phyloP scores from a whole-genome alignment of 2,797 vertebrate species.

The Champsocephalus gunnari region DNA sequence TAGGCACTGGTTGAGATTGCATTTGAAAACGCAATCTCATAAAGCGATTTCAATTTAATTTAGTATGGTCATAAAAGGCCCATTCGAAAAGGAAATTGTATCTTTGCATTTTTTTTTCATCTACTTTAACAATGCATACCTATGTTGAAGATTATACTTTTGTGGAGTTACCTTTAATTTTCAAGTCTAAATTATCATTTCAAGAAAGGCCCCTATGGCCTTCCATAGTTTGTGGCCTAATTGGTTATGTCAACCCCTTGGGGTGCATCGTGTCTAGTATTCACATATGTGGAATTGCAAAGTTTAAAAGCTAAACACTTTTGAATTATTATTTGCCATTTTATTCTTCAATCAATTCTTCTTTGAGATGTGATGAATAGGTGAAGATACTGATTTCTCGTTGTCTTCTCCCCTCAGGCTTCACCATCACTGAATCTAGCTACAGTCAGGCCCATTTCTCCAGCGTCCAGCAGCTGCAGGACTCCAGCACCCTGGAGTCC shows the following conservation, averaged over 20 bases:
- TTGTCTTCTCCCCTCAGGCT: slow-evolving; percentile 81
- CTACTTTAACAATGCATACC: too few relatives aligned
- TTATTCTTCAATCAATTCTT: not conserved
- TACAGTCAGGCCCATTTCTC: slow-evolving; percentile 91
- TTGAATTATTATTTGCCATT: not conserved
- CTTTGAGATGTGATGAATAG: not conserved
- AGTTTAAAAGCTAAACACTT: not conserved
- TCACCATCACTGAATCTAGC: slow-evolving; percentile 89
- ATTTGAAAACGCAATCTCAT: too few relatives aligned
- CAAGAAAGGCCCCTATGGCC: too few relatives aligned
- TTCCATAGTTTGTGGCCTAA: not conserved
- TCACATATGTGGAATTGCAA: not conserved
- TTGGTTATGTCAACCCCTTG: not conserved
- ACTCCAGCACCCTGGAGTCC: slow-evolving; percentile 98
- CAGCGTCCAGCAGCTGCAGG: slow-evolving; percentile 97
- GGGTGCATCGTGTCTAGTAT: not conserved
- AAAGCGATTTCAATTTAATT: too few relatives aligned
- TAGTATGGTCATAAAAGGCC: too few relatives aligned
- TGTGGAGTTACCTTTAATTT: too few relatives aligned
- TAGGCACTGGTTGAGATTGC: too few relatives aligned
- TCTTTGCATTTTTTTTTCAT: too few relatives aligned
- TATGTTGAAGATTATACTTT: too few relatives aligned
- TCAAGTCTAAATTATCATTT: too few relatives aligned
- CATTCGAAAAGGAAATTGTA: too few relatives aligned
- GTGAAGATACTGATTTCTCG: not conserved